Evolutionary conservation across 2,113 vertebrate genomes (phyloP), one percentile per base, ranked within the genome.

Genomic region (Diadophis punctatus): DNA sequence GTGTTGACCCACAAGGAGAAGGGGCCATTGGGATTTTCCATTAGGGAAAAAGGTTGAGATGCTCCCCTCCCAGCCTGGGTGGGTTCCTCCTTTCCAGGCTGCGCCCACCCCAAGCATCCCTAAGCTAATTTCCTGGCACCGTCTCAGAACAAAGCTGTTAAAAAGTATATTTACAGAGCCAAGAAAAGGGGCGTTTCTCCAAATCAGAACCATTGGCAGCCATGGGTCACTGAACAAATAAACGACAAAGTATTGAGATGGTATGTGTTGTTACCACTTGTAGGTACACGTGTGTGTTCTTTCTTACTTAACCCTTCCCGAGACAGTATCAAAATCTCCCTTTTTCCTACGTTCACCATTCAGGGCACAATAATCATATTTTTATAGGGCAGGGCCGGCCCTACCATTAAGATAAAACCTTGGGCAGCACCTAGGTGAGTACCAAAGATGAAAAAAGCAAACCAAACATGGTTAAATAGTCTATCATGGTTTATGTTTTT

Each of bases 191-290:
- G 63, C 8, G 52, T 93, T 58, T 30, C 49, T 22, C 25, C 34
- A 55, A 68, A 80, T 43, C 48, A 84, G 8, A 39, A 90, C 51
- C n/a, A 88, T 30, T 30, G 90, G 52, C 30, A 84, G 43, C 5
- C 49, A 80, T 16, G 43, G 89, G n/a, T 43, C 30, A 88, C 5
- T 51, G 92, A 84, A 88, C 52, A 84, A 93, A 93, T 56, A 91
- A 56, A 91, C 88, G 63, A 88, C 58, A 58, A 92, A 86, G 52
- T 58, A 30, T 48, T 25, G 52, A 49, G 10, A 58, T n/a, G 87
- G 68, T 51, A 23, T n/a, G n/a, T 49, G 23, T 49, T 14, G 48
- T 86, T 34, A 39, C 27, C 58, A 0, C 23, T 39, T 18, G 39
- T 49, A 85, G 20, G 8, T 27, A 30, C 9, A 63, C 3, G n/a